Conservation (phyloP, 2,888 invertebrate genomes). For the Eristalis intricaria region DNA sequence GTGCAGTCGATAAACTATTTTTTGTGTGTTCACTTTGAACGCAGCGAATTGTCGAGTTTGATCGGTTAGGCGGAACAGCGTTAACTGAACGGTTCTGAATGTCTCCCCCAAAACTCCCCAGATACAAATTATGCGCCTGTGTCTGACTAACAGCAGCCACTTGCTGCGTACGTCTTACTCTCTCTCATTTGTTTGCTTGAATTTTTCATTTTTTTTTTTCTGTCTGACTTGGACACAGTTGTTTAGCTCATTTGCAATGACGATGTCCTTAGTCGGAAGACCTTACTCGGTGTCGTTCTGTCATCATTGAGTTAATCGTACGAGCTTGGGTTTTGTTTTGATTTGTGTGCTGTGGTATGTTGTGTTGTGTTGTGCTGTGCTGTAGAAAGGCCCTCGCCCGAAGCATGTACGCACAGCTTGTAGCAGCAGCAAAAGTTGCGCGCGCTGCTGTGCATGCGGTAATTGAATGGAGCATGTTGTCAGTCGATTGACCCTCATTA, state of each 20-base stretch:
- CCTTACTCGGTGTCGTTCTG: conserved; percentile 55
- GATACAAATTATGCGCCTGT: conserved; percentile 53
- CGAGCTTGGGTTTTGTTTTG: conserved; percentile 50
- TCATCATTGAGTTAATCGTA: conserved; percentile 33
- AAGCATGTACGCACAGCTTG: conserved; percentile 1
- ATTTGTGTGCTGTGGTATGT: background rate
- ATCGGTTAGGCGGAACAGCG: conserved; percentile 69
- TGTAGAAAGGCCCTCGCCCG: conserved; percentile 40
- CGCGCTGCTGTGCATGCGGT: conserved; percentile 31
- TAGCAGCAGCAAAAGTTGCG: conserved; percentile 3
- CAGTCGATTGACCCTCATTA: conserved; percentile 68
- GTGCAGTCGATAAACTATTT: background rate
- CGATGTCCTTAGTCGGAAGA: conserved; percentile 72
- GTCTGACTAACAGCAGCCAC: conserved; percentile 9
- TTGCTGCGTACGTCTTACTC: conserved; percentile 40
- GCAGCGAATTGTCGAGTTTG: conserved; percentile 48
- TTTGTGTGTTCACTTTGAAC: background rate
- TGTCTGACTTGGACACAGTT: conserved; percentile 50
- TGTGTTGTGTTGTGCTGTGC: too few species aligned
- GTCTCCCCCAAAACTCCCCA: conserved; percentile 65
- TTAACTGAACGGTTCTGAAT: conserved; percentile 65
- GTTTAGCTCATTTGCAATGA: conserved; percentile 70
- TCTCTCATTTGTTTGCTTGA: conserved; percentile 34
- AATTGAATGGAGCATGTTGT: conserved; percentile 56
- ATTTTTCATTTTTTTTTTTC: background rate